A percentile compares a stretch with the other conserved stretches of the same genome.
phyloP scores from a whole-genome alignment of 2,113 vertebrate genomes.

The Cheilinus undulatus region DNA sequence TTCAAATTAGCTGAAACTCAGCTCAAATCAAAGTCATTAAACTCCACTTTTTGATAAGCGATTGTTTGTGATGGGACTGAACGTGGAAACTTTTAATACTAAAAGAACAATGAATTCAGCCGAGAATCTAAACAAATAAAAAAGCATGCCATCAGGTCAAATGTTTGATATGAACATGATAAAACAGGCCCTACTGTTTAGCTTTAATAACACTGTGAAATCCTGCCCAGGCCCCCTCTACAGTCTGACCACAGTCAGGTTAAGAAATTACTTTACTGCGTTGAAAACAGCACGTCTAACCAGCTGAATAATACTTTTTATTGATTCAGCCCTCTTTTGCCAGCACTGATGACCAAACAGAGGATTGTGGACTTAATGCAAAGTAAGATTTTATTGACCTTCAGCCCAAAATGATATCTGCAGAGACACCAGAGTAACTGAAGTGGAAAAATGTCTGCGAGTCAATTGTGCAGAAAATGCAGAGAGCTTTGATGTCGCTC shows the following conservation, averaged over 20 bases:
- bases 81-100: no score
- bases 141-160: no score
- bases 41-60: no score
- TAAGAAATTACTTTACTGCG: background rate
- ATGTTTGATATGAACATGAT: no score
- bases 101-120: no score
- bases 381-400: constrained; percentile 43
- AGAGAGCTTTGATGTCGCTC: constrained; percentile 67
- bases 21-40: no score
- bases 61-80: no score
- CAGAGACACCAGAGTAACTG: constrained; percentile 42
- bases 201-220: no score
- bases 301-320: background rate
- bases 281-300: background rate
- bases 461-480: constrained; percentile 65
- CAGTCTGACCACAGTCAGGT: constrained; percentile 5
- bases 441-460: constrained; percentile 65
- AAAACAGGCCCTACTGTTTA: no score
- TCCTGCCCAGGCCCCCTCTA: no score
- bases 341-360: constrained; percentile 7
- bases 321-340: constrained; percentile 1
- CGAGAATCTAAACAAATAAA: no score
- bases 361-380: background rate
- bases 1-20: no score
- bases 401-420: constrained; percentile 44